phyloP scores from a whole-genome alignment of 2,888 invertebrate genomes.

The Drosophila rellima region DNA sequence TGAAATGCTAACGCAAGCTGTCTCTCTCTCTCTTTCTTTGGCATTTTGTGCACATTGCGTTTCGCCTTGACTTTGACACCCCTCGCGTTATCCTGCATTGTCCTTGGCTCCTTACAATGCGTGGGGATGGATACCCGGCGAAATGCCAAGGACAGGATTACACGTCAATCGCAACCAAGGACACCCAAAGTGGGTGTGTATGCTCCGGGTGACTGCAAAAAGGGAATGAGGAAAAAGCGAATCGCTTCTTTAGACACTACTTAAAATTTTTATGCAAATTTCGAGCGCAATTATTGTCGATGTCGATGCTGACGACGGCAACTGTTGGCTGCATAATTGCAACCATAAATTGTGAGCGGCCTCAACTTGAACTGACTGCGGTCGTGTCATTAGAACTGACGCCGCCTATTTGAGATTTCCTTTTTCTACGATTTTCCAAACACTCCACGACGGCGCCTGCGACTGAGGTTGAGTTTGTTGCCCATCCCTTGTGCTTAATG shows the following conservation, averaged over 20 bases:
- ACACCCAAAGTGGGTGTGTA: slow-evolving; percentile 53
- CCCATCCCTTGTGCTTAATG: slow-evolving; percentile 58
- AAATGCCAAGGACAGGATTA: slow-evolving; percentile 70
- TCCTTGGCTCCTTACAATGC: slow-evolving; percentile 60
- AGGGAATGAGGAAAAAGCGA: background rate
- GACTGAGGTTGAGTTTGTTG: background rate
- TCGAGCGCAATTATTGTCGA: slow-evolving; percentile 70
- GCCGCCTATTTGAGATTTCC: slow-evolving; percentile 63
- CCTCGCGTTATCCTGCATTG: slow-evolving; percentile 69
- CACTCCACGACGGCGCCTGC: background rate
- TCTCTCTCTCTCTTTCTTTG: slow-evolving; percentile 30
- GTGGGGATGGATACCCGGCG: slow-evolving; percentile 20
- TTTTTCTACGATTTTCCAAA: slow-evolving; percentile 3
- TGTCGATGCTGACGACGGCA: slow-evolving; percentile 57
- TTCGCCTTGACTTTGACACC: slow-evolving; percentile 80
- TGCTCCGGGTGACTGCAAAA: slow-evolving; percentile 16
- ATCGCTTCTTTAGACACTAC: slow-evolving; percentile 64
- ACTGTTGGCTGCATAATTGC: slow-evolving; percentile 79
- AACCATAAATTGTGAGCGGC: slow-evolving; percentile 68
- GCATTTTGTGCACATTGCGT: slow-evolving; percentile 52
- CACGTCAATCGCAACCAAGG: slow-evolving; percentile 70
- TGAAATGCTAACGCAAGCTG: slow-evolving; percentile 54
- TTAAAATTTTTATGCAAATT: slow-evolving; percentile 81
- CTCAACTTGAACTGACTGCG: slow-evolving; percentile 74
- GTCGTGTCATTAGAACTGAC: slow-evolving; percentile 66